Evolutionary conservation across 2,888 invertebrate species (phyloP), one percentile per base, ranked within the genome.

Genomic region (Tachina lurida): DNA sequence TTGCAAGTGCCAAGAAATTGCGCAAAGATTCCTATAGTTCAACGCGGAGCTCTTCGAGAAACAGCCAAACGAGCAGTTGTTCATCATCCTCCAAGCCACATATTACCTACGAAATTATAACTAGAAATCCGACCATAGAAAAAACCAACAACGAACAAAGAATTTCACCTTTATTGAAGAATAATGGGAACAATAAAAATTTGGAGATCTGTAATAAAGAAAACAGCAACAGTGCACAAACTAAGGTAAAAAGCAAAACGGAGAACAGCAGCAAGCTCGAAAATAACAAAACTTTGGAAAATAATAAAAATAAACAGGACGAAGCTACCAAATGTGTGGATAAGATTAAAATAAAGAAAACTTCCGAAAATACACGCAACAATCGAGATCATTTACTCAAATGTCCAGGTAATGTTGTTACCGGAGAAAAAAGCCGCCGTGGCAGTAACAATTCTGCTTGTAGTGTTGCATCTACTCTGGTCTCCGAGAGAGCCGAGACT

Each of bases 361-460:
- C 56, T 12, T 15, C 19, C 3, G 74, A 84, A 79, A 84, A 84
- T 77, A 85, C 73, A 78, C 83, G 81, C 60, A 84, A 82, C 49
- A 49, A 31, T 31, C 31, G 43, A 47, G 84, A 84, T 17, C 77
- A 74, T 68, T 15, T 62, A 19, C 45, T 47, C 0, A 76, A 63
- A 22, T 45, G 54, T n/a, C 73, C 70, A 9, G 54, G 1, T 17
- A 39, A n/a, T 56, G 60, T 22, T 56, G 60, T 22, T 15, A 19
- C 19, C 1, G 49, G 22, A 0, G 60, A 71, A 54, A 73, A 49
- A 60, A 43, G n/a, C 17, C 84, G 87, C 9, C 73, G 87, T 31
- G 84, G 78, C 47, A 84, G 80, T 74, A 87, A 77, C 87, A 88
- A 88, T 60, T 89, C 90, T 56, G 87, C 87, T 41, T 89, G 89